Evolutionary conservation across 1,140 invertebrate genomes (phyloP).

Genomic region (Vanessa atalanta): DNA sequence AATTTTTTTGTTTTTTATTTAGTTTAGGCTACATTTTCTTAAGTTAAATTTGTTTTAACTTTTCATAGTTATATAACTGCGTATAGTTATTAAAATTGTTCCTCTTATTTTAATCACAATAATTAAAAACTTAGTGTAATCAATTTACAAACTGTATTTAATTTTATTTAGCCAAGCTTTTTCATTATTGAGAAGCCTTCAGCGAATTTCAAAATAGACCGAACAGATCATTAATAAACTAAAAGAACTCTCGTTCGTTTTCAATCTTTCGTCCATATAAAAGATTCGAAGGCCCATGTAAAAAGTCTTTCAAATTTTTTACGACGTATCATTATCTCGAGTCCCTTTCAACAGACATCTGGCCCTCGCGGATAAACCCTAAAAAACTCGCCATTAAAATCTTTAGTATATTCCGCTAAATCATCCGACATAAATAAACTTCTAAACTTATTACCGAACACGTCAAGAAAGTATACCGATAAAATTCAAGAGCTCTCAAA

Average conservation of each 20-base stretch:
- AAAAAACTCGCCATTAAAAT: slow-evolving; percentile 18
- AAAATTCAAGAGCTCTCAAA: slow-evolving; percentile 10
- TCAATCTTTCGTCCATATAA: neutral
- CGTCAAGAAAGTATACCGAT: slow-evolving; percentile 6
- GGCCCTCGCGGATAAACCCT: slow-evolving; percentile 5
- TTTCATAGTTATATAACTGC: too few relatives aligned
- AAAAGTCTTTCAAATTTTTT: slow-evolving; percentile 13
- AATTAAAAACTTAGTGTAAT: too few relatives aligned
- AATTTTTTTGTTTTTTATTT: too few relatives aligned
- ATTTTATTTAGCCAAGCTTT: too few relatives aligned
- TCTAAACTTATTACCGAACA: slow-evolving; percentile 1
- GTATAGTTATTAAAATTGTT: too few relatives aligned
- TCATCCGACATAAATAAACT: slow-evolving; percentile 19
- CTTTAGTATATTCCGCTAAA: slow-evolving; percentile 17
- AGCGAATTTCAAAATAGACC: neutral
- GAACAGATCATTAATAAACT: neutral
- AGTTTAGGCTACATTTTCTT: too few relatives aligned
- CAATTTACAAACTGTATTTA: too few relatives aligned
- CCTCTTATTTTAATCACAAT: too few relatives aligned
- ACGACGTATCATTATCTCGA: slow-evolving; percentile 22
- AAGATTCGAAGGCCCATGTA: neutral
- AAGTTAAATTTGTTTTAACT: too few relatives aligned
- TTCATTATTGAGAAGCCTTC: neutral
- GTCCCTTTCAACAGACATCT: slow-evolving; percentile 11
- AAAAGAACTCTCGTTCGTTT: neutral